A percentile compares a stretch with the other conserved stretches of the same genome.
phyloP scores from a whole-genome alignment of 2,888 invertebrate genomes.

The Odontomyia ornata region DNA sequence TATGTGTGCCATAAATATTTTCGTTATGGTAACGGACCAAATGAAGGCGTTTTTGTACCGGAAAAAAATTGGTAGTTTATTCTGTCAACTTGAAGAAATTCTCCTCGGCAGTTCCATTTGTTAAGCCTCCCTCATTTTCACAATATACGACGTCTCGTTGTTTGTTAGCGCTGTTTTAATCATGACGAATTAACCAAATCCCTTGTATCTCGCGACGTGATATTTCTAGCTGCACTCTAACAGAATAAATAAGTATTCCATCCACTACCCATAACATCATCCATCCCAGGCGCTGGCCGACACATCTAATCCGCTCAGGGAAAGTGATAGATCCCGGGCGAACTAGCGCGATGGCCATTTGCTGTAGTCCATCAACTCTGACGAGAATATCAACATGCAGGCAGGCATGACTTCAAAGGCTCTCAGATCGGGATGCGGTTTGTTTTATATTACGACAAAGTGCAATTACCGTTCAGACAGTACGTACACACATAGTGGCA shows the following conservation, averaged over 20 bases:
- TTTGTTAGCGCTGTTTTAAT: not conserved
- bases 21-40: not conserved
- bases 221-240: not conserved
- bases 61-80: not conserved
- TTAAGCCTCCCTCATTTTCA: not conserved
- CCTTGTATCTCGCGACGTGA: not conserved
- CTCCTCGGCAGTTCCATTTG: not conserved
- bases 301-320: not conserved
- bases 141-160: not conserved
- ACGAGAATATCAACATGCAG: slow-evolving; percentile 18
- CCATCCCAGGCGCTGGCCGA: not conserved
- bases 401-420: slow-evolving; percentile 29
- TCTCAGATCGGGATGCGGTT: slow-evolving; percentile 23
- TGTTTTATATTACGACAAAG: slow-evolving; percentile 32
- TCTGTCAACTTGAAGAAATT: slow-evolving; percentile 4
- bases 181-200: slow-evolving; percentile 3
- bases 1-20: not conserved
- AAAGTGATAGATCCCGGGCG: slow-evolving; percentile 32
- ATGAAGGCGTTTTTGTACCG: not conserved
- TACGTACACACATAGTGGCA: slow-evolving; percentile 14
- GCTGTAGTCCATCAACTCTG: slow-evolving; percentile 30
- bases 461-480: slow-evolving; percentile 33
- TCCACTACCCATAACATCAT: not conserved
- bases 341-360: slow-evolving; percentile 24
- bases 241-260: not conserved